phyloP scores from a whole-genome alignment of 23 tunicate species.

The Aplidium turbinatum region DNA sequence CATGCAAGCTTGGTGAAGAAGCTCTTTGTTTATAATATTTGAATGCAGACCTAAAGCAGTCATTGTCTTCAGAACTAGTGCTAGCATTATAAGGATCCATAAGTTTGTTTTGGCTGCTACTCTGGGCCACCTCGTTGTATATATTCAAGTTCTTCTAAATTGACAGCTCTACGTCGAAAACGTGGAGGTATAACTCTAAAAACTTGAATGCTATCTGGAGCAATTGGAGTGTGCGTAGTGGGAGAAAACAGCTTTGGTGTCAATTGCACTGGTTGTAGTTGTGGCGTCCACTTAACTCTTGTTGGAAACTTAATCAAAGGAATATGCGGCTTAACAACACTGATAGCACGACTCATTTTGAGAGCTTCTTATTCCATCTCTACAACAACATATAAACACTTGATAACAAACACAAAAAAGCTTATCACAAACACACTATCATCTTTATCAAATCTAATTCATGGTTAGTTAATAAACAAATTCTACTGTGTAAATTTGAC shows the following conservation, averaged over 20 bases:
- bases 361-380: too few relatives aligned
- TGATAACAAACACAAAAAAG: too few relatives aligned
- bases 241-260: neutral
- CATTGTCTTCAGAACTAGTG: neutral
- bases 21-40: slow-evolving; percentile 91
- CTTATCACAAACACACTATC: too few relatives aligned
- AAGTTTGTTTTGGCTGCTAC: slow-evolving; percentile 12
- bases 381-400: too few relatives aligned
- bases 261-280: slow-evolving; percentile 22
- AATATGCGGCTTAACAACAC: slow-evolving; percentile 72
- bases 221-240: slow-evolving; percentile 14
- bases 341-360: slow-evolving; percentile 77
- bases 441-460: too few relatives aligned
- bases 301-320: slow-evolving; percentile 87
- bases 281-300: slow-evolving; percentile 87
- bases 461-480: too few relatives aligned
- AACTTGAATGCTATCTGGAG: slow-evolving; percentile 83
- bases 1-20: slow-evolving; percentile 43
- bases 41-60: slow-evolving; percentile 63
- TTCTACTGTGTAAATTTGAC: too few relatives aligned
- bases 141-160: slow-evolving; percentile 77
- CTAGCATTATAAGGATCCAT: neutral
- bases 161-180: slow-evolving; percentile 77
- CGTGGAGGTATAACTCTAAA: slow-evolving; percentile 87
- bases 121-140: slow-evolving; percentile 91